Conservation (phyloP, 37 sponge, comb jelly and placozoan species). For the Lycopodina hypogea region DNA sequence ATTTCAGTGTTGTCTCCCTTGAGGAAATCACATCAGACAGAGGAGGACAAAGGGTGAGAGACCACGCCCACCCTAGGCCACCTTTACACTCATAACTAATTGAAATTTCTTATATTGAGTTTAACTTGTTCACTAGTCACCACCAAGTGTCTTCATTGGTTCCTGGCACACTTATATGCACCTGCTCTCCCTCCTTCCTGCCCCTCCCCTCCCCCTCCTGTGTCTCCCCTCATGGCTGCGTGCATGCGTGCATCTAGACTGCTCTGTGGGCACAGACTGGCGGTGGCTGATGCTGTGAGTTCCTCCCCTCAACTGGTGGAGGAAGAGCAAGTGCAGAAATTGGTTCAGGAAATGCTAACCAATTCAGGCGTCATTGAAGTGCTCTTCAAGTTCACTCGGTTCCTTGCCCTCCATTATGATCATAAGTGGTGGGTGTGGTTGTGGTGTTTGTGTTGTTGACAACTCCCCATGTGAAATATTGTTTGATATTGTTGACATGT, state of each 20-base stretch:
- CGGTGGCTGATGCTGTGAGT: slow-evolving; percentile 4
- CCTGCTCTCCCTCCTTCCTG: too few relatives aligned
- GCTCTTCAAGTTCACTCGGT: slow-evolving; percentile 28
- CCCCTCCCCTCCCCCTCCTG: too few relatives aligned
- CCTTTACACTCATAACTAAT: too few relatives aligned
- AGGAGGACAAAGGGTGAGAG: slow-evolving; percentile 11
- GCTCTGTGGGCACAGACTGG: background rate
- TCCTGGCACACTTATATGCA: too few relatives aligned
- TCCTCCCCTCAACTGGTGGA: slow-evolving; percentile 25
- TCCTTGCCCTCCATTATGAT: slow-evolving; percentile 47
- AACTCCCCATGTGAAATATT: background rate
- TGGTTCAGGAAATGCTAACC: slow-evolving; percentile 14
- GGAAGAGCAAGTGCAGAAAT: slow-evolving; percentile 14
- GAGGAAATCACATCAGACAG: slow-evolving; percentile 1
- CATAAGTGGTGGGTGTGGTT: slow-evolving; percentile 41
- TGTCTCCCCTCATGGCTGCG: too few relatives aligned
- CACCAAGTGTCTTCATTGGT: too few relatives aligned
- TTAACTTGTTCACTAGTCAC: too few relatives aligned
- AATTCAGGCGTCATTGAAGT: slow-evolving; percentile 50
- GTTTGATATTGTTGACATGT: too few relatives aligned
- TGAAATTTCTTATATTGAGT: too few relatives aligned
- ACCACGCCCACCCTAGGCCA: too few relatives aligned
- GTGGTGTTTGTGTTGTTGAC: background rate
- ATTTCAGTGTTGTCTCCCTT: slow-evolving; percentile 30
- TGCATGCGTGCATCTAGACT: background rate